A percentile compares a stretch with the other conserved stretches of the same genome.
Conservation (phyloP, 2,797 vertebrate species). For the Tenualosa thibaudeaui region DNA sequence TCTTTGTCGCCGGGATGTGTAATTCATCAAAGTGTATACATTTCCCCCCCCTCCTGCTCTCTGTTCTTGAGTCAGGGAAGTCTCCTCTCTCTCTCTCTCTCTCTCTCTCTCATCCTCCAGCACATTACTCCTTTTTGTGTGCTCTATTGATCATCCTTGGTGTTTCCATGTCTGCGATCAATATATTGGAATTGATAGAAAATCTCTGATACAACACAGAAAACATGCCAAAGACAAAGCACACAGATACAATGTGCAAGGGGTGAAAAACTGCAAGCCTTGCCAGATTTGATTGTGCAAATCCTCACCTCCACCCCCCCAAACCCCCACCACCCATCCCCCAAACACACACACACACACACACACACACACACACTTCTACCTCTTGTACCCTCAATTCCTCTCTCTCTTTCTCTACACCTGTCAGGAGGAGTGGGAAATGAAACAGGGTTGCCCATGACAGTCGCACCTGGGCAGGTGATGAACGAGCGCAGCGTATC, state of each 20-base stretch:
- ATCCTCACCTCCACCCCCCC: neutral
- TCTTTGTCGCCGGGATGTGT: neutral
- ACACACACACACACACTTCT: too few species aligned
- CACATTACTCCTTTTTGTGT: neutral
- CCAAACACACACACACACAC: too few species aligned
- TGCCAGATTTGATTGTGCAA: neutral
- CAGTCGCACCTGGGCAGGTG: neutral
- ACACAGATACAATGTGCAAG: neutral
- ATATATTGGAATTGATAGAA: neutral
- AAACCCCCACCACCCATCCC: neutral
- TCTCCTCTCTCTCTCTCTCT: neutral
- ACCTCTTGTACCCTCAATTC: neutral
- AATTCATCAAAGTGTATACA: conserved; percentile 13
- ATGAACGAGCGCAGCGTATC: neutral
- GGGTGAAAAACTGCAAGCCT: neutral
- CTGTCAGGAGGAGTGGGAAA: neutral
- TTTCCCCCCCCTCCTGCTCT: neutral
- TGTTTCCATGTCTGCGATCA: neutral
- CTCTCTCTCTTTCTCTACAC: neutral
- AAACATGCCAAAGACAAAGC: neutral
- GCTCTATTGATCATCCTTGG: neutral
- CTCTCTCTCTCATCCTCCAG: neutral
- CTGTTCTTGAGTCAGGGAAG: neutral
- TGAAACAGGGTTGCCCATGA: neutral
- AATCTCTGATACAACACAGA: neutral